Evolutionary conservation across 2,113 vertebrate species (phyloP).

Genomic region (Hoplias malabaricus): DNA sequence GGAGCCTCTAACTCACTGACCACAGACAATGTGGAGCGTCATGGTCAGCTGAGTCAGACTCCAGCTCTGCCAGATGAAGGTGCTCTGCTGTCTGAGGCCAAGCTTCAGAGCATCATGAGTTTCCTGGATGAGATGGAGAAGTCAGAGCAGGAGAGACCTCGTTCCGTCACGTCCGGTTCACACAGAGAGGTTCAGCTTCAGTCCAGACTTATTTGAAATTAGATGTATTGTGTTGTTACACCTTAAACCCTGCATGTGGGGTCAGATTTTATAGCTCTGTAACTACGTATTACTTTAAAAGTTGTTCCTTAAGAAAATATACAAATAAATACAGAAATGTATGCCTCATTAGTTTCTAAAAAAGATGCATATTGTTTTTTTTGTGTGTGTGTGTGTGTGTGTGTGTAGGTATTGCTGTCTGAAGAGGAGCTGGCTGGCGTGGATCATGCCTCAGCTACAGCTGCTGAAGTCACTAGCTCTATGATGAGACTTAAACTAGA

Average conservation of each 20-base stretch:
- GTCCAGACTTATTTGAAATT: neutral
- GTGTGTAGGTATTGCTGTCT: conserved; percentile 68
- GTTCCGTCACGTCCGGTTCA: conserved; percentile 77
- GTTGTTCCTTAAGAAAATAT: too few relatives aligned
- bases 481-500: conserved; percentile 87
- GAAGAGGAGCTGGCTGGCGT: conserved; percentile 79
- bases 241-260: too few relatives aligned
- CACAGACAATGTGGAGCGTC: conserved; percentile 87
- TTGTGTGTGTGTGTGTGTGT: conserved; percentile 8
- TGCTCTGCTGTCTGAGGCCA: conserved; percentile 88
- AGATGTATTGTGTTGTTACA: too few relatives aligned
- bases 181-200: conserved; percentile 75
- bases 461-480: conserved; percentile 77
- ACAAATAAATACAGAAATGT: neutral
- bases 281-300: neutral
- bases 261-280: neutral
- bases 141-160: conserved; percentile 80
- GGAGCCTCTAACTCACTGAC: conserved; percentile 82
- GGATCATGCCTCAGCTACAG: conserved; percentile 79
- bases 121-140: conserved; percentile 96
- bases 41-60: conserved; percentile 78
- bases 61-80: conserved; percentile 71
- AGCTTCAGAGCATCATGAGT: conserved; percentile 92
- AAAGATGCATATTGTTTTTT: neutral
- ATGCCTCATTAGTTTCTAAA: neutral